Evolutionary conservation across 2,113 vertebrate genomes (phyloP).

Genomic region (Megatriorchis doriae): DNA sequence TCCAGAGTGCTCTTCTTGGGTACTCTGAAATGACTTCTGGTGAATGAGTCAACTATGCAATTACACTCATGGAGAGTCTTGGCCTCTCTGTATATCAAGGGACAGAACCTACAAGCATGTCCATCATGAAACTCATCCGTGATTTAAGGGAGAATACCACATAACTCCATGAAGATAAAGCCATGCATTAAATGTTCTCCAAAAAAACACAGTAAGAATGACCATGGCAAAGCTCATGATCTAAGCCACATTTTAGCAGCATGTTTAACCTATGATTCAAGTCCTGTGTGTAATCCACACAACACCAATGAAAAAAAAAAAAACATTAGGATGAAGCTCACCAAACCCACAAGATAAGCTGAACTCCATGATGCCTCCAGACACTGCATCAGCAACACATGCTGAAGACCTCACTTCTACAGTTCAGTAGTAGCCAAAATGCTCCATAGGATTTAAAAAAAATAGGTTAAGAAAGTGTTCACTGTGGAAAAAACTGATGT

Average conservation of each 20-base stretch:
- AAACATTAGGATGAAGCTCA: not conserved
- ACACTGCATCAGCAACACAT: not conserved
- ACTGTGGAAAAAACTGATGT: rapidly evolving
- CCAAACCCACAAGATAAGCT: not conserved
- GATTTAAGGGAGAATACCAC: rapidly evolving
- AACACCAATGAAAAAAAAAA: not conserved
- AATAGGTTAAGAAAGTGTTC: rapidly evolving
- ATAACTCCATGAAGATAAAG: not conserved
- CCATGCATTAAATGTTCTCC: rapidly evolving
- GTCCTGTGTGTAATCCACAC: rapidly evolving
- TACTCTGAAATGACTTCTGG: not conserved
- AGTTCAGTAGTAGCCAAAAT: rapidly evolving
- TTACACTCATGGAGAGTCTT: not conserved
- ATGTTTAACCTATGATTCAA: not conserved
- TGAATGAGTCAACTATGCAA: not conserved
- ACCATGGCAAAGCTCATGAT: not conserved
- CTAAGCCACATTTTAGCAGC: not conserved
- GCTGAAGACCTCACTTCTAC: not conserved
- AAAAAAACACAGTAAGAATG: not conserved
- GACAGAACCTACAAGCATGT: not conserved
- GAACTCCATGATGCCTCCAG: not conserved
- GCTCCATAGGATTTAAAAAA: rapidly evolving
- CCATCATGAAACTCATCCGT: not conserved
- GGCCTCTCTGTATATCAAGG: not conserved
- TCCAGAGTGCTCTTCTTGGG: not conserved